phyloP scores from a whole-genome alignment of 1,140 invertebrate species.

The Drosophila burlai region DNA sequence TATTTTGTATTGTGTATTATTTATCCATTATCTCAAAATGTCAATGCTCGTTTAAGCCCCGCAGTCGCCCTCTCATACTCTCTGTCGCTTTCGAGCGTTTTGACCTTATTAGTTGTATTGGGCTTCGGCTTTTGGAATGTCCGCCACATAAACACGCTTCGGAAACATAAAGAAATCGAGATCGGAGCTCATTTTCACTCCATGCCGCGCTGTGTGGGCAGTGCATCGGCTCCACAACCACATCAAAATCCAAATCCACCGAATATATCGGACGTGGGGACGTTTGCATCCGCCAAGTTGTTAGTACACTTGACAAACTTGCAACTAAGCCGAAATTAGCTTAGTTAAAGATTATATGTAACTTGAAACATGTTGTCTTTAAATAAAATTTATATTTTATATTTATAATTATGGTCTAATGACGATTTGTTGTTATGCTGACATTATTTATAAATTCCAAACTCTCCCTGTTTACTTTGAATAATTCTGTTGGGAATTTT shows the following conservation, averaged over 20 bases:
- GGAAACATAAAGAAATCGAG: slow-evolving; percentile 75
- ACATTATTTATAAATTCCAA: not conserved
- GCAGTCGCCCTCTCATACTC: slow-evolving; percentile 16
- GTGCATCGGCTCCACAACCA: slow-evolving; percentile 31
- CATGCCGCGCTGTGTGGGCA: slow-evolving; percentile 68
- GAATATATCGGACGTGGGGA: slow-evolving; percentile 55
- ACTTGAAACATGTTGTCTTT: too few relatives aligned
- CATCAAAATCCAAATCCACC: slow-evolving; percentile 24
- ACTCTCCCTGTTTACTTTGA: not conserved
- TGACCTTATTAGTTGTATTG: slow-evolving; percentile 68
- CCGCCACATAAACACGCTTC: slow-evolving; percentile 71
- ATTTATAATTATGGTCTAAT: too few relatives aligned
- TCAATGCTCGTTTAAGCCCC: slow-evolving; percentile 66
- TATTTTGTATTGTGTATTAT: slow-evolving; percentile 49
- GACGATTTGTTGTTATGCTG: not conserved
- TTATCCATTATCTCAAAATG: slow-evolving; percentile 70
- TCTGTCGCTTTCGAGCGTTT: slow-evolving; percentile 45
- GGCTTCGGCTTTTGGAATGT: slow-evolving; percentile 65
- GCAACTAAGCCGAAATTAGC: not conserved
- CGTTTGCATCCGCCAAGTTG: slow-evolving; percentile 45
- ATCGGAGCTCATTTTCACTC: slow-evolving; percentile 82
- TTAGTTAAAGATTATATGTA: too few relatives aligned
- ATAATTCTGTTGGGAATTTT: not conserved
- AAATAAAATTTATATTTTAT: too few relatives aligned
- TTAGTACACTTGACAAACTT: slow-evolving; percentile 37